Base-by-base conservation (phyloP, 2,113 vertebrate genomes). In the Larimichthys crocea region DNA sequence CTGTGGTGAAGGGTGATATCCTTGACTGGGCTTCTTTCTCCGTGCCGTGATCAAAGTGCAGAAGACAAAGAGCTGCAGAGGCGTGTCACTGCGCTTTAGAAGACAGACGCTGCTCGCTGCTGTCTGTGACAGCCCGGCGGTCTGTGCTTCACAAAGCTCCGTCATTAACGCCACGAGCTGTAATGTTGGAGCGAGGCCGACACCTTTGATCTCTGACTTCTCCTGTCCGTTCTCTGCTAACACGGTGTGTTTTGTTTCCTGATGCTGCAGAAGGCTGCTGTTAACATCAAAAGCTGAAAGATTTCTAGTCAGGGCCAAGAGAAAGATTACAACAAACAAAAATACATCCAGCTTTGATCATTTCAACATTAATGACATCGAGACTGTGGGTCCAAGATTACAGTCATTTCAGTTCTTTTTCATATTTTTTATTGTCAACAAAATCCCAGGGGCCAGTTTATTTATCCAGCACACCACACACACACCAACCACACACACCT, bases 1-100 rank as follows among this genome's bases (percentile, higher is more conserved):
- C 22, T 59, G 76, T 50, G 65, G 53, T 46, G 83, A 26, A n/a
- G 15, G 64, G 71, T 50, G 29, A 15, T 53, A 10, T 61, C 67
- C 19, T 29, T 31, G 22, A n/a, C 48, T 66, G 1, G 3, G 15
- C 70, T 65, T 71, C 53, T 75, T 52, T 57, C 44, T 76, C 75
- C 17, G 26, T 14, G 46, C 82, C 61, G 26, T 85, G 82, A 89
- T 89, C 82, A 85, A 79, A 83, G 84, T 68, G 60, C 14, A 9
- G 26, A 29, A 26, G 42, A 49, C n/a, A n/a, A 19, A 29, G 68
- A 57, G 74, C 78, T 82, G 67, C 52, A 48, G 63, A 74, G 64
- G 12, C 68, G n/a, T 70, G 86, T 61, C 65, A 26, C 59, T 66
- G 74, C 26, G 55, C 22, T 67, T 87, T 75, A 78, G 48, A 44